Evolutionary conservation across 2,888 invertebrate genomes (phyloP).

Genomic region (Heliconius hortense): DNA sequence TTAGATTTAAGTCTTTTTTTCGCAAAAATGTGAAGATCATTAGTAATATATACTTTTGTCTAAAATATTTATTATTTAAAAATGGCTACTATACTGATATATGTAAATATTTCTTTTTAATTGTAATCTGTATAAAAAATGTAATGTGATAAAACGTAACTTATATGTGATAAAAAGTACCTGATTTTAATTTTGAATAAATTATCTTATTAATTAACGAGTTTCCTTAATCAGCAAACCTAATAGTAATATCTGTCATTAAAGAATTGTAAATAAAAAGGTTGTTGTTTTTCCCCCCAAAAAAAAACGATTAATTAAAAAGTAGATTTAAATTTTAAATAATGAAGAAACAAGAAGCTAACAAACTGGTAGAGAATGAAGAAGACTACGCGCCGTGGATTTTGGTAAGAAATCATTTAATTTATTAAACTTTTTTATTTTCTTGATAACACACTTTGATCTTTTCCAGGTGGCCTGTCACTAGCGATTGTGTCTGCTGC

Average conservation of each 20-base stretch:
- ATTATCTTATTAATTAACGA: constrained; percentile 43
- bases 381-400: constrained; percentile 52
- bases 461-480: constrained; percentile 62
- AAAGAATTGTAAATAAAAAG: not conserved
- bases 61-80: not conserved
- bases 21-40: not conserved
- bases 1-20: not conserved
- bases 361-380: constrained; percentile 36
- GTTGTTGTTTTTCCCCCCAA: not conserved
- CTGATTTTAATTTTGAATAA: constrained; percentile 45
- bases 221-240: constrained; percentile 48
- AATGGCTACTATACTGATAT: not conserved
- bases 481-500: constrained; percentile 35
- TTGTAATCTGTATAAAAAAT: not conserved
- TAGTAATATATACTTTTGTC: not conserved
- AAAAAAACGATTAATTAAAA: not conserved
- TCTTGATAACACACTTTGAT: constrained; percentile 72
- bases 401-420: constrained; percentile 52
- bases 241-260: not conserved
- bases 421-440: constrained; percentile 46
- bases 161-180: constrained; percentile 48
- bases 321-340: constrained; percentile 28
- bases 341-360: constrained; percentile 26
- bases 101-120: not conserved
- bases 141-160: not conserved